phyloP scores from a whole-genome alignment of 64 coral and sea anemone species.

The Porites lutea region DNA sequence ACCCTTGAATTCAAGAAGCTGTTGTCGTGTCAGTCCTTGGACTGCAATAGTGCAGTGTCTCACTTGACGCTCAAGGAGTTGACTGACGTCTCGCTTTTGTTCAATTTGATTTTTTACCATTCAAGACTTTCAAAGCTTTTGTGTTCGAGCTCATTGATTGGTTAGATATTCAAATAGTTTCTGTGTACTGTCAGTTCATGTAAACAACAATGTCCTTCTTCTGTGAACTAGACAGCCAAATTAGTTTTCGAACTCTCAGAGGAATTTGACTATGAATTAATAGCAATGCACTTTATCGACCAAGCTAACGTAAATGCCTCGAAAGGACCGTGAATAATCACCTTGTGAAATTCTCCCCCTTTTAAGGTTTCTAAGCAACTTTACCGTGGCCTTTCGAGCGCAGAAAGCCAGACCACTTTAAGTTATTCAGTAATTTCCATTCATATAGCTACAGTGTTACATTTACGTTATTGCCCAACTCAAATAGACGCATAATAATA shows the following conservation, averaged over 20 bases:
- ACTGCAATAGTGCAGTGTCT: neutral
- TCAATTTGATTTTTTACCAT: constrained; percentile 33
- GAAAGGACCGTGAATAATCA: neutral
- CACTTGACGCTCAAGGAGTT: neutral
- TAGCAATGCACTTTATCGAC: constrained; percentile 4
- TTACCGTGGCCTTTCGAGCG: neutral
- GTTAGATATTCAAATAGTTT: constrained; percentile 25
- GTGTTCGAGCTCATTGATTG: constrained; percentile 26
- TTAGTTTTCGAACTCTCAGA: constrained; percentile 44
- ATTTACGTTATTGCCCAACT: constrained; percentile 41
- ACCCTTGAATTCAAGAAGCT: constrained; percentile 6
- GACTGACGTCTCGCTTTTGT: constrained; percentile 32
- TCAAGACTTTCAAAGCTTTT: constrained; percentile 21
- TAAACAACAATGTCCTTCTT: constrained; percentile 31
- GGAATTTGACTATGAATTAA: constrained; percentile 28
- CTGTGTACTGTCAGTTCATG: constrained; percentile 28
- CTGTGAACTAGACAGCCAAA: constrained; percentile 7
- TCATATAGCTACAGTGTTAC: constrained; percentile 42
- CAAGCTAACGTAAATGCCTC: neutral
- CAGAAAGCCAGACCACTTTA: neutral
- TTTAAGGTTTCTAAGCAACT: neutral
- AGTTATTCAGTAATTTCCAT: neutral
- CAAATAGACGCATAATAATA: constrained; percentile 6
- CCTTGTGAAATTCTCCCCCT: neutral
- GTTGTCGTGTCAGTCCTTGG: neutral